Evolutionary conservation across 2,113 vertebrate genomes (phyloP).

Genomic region (Uria aalge): DNA sequence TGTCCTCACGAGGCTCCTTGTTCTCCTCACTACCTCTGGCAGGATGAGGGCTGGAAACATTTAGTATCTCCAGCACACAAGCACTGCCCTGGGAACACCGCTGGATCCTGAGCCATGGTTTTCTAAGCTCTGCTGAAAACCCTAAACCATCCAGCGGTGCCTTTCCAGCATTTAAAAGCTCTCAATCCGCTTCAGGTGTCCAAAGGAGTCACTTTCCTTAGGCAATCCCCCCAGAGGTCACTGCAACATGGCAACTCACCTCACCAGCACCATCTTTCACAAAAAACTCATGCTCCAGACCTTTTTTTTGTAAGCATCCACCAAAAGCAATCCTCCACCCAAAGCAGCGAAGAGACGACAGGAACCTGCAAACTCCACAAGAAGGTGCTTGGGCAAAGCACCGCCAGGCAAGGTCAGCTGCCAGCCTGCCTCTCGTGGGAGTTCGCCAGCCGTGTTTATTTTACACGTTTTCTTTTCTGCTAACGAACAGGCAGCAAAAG

Average conservation of each 20-base stretch:
- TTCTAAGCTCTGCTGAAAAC: not conserved
- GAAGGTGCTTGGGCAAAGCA: not conserved
- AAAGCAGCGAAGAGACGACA: not conserved
- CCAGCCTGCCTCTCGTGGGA: not conserved
- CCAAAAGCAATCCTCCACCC: not conserved
- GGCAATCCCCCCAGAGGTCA: not conserved
- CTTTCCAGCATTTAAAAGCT: not conserved
- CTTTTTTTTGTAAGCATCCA: not conserved
- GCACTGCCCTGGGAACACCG: not conserved
- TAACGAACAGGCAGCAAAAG: slow-evolving; percentile 27
- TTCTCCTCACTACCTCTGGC: not conserved
- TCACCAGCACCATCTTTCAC: not conserved
- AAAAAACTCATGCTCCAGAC: not conserved
- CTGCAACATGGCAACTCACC: not conserved
- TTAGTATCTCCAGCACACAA: not conserved
- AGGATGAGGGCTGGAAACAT: not conserved
- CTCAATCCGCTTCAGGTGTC: accelerated
- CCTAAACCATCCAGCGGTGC: not conserved
- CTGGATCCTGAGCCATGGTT: not conserved
- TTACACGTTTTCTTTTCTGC: slow-evolving; percentile 34
- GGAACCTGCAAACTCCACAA: not conserved
- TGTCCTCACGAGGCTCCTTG: not conserved
- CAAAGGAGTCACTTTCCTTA: not conserved
- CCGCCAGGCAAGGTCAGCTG: not conserved
- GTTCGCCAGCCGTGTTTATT: slow-evolving; percentile 25